These are phyloP conservation scores for Muscidifurax raptorellus DNA, from an alignment of 1,140 invertebrate species.

Conservation along the genomic window DNA sequence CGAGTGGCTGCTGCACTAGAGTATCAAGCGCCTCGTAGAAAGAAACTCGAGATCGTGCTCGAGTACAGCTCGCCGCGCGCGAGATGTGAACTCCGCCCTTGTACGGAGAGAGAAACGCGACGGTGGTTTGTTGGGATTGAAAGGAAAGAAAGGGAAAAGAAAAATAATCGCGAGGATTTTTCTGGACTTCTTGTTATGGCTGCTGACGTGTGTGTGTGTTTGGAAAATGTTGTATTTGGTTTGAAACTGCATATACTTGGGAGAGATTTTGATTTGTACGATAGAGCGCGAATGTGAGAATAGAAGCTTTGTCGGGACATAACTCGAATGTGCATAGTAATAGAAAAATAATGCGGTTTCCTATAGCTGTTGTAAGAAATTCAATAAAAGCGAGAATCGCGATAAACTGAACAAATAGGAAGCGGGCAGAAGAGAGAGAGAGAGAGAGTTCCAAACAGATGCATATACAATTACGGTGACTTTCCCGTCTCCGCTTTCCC, in stretches of 20 bases:
- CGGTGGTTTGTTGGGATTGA: not conserved
- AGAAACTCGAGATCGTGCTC: not conserved
- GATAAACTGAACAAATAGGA: not conserved
- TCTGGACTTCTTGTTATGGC: not conserved
- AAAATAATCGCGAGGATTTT: not conserved
- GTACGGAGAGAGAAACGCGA: not conserved
- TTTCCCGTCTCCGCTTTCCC: slow-evolving; percentile 17
- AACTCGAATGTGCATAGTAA: too few species aligned
- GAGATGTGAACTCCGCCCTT: not conserved
- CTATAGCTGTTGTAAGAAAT: not conserved
- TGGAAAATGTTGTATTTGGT: not conserved
- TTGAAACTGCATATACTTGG: not conserved
- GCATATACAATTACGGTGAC: not conserved
- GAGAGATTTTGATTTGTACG: too few species aligned
- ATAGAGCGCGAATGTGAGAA: too few species aligned
- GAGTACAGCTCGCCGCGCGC: not conserved
- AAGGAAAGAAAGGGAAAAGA: not conserved
- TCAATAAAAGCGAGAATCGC: not conserved
- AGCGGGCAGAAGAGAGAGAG: not conserved
- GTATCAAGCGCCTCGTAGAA: not conserved
- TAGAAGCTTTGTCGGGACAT: too few species aligned
- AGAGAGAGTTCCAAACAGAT: not conserved
- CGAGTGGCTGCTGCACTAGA: not conserved
- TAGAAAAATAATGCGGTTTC: not conserved
- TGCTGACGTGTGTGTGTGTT: not conserved